Evolutionary conservation across 2,113 vertebrate genomes (phyloP).

Genomic region (Ursus arctos): DNA sequence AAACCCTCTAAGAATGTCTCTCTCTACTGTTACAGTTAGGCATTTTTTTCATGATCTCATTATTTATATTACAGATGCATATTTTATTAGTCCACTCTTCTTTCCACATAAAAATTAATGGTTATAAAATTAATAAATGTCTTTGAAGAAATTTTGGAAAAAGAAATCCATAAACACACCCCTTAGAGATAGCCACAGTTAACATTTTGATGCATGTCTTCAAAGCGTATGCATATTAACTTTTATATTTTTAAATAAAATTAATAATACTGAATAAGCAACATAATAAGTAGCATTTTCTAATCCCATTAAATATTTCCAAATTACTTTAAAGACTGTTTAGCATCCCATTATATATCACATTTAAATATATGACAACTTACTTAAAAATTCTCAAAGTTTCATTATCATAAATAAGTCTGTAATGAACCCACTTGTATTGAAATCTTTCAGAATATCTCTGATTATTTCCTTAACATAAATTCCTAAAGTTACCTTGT

Average conservation of each 20-base stretch:
- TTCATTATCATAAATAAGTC: neutral
- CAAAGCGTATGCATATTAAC: neutral
- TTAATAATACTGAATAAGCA: neutral
- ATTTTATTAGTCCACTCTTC: neutral
- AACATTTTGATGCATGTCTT: neutral
- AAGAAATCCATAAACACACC: neutral
- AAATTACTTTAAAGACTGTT: neutral
- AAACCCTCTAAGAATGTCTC: neutral
- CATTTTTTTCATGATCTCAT: neutral
- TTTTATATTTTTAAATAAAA: slow-evolving; percentile 45
- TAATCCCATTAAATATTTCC: slow-evolving; percentile 9
- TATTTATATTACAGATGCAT: neutral
- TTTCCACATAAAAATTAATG: slow-evolving; percentile 2
- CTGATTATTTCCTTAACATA: slow-evolving; percentile 6
- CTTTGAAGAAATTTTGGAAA: slow-evolving; percentile 38
- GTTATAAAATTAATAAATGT: slow-evolving; percentile 6
- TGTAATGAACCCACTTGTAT: neutral
- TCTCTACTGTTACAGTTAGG: neutral
- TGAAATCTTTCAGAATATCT: neutral
- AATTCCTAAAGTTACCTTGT: neutral
- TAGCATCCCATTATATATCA: neutral
- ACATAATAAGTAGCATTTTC: neutral
- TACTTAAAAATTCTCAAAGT: slow-evolving; percentile 21
- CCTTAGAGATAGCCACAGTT: neutral
- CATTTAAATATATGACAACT: neutral